These are phyloP conservation scores for Berghia stephanieae DNA, from an alignment of 1,140 invertebrate species.

Conservation along the genomic window DNA sequence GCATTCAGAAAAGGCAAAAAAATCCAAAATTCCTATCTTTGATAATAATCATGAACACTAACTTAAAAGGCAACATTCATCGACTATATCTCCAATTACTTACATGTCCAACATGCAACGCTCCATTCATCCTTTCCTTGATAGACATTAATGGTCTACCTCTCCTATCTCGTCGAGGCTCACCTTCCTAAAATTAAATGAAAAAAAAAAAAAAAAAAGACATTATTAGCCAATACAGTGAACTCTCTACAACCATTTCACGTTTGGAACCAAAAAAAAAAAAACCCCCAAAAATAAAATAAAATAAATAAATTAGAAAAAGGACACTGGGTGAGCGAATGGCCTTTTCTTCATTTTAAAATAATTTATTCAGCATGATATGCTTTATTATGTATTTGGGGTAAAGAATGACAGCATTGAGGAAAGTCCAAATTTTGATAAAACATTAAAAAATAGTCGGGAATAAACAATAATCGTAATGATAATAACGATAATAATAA, in stretches of 20 bases:
- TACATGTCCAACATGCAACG: conserved; percentile 15
- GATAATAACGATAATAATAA: background rate
- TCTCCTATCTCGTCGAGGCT: conserved; percentile 50
- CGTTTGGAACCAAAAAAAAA: background rate
- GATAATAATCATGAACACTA: too few species aligned
- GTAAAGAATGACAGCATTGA: too few species aligned
- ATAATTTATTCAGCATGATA: too few species aligned
- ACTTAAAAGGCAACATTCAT: too few species aligned
- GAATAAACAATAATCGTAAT: background rate
- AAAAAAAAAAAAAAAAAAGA: background rate
- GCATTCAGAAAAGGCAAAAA: background rate
- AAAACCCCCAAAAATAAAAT: background rate
- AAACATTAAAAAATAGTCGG: background rate
- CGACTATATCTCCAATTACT: too few species aligned
- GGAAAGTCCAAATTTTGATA: too few species aligned
- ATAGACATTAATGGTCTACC: conserved; percentile 43
- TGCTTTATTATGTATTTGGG: too few species aligned
- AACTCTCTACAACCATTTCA: background rate
- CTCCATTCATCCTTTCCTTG: conserved; percentile 32
- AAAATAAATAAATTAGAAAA: conserved; percentile 14
- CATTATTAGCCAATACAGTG: too few species aligned
- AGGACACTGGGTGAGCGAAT: background rate
- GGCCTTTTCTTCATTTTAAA: too few species aligned
- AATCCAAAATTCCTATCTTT: too few species aligned
- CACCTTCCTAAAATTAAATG: conserved; percentile 43